Evolutionary conservation across 2,888 invertebrate genomes (phyloP).

Genomic region (Nemoura dubitans): DNA sequence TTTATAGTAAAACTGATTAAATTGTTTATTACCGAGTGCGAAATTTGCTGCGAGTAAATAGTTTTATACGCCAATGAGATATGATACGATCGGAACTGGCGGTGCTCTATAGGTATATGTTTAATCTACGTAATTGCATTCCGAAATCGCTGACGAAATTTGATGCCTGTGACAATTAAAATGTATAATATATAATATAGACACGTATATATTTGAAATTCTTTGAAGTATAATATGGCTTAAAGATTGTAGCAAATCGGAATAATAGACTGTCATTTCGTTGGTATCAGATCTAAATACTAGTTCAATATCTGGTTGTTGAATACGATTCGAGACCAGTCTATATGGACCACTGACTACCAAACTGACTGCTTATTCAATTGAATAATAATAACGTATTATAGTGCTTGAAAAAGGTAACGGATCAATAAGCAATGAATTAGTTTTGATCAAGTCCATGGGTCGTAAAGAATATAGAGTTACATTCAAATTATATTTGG

Average conservation of each 20-base stretch:
- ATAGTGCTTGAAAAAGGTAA: constrained; percentile 4
- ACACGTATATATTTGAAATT: neutral
- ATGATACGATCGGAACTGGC: neutral
- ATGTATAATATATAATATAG: too few species aligned
- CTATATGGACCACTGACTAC: neutral
- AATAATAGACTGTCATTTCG: neutral
- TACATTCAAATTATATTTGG: constrained; percentile 47
- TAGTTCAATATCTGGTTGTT: neutral
- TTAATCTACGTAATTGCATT: neutral
- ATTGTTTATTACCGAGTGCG: neutral
- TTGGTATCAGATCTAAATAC: neutral
- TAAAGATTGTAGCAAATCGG: neutral
- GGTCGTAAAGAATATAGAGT: constrained; percentile 15
- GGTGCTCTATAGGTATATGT: too few species aligned
- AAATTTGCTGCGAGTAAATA: neutral
- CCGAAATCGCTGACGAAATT: neutral
- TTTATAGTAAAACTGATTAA: constrained; percentile 3
- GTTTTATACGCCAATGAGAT: neutral
- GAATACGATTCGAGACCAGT: neutral
- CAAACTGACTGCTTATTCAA: constrained; percentile 12
- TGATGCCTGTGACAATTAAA: neutral
- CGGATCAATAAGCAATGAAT: constrained; percentile 39
- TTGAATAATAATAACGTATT: neutral
- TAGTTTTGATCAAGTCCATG: constrained; percentile 34
- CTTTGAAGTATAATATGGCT: neutral